A percentile compares a stretch with the other conserved stretches of the same genome.
These are phyloP conservation scores for Stenodema calcarata DNA, from an alignment of 2,888 invertebrate genomes.

Conservation along the genomic window DNA sequence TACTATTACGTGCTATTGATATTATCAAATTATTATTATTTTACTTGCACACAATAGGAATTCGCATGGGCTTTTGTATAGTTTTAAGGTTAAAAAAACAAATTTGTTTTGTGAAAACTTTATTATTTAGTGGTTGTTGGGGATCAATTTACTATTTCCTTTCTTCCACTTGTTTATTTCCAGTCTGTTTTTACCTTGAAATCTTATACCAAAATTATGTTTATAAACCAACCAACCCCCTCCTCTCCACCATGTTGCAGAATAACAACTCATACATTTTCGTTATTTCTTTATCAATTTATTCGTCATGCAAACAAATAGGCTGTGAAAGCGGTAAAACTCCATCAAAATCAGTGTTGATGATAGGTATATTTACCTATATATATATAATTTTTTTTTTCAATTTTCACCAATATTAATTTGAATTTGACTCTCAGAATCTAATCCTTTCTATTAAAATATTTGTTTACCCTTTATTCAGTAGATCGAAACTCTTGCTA, in stretches of 20 bases:
- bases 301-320: not conserved
- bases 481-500: conserved; percentile 7
- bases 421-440: not conserved
- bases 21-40: conserved; percentile 6
- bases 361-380: no score
- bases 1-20: conserved; percentile 7
- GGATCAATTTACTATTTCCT: not conserved
- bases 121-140: conserved; percentile 31
- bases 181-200: not conserved
- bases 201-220: not conserved
- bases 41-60: conserved; percentile 21
- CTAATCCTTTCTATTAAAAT: not conserved
- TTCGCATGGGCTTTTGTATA: conserved; percentile 1
- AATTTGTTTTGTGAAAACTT: not conserved
- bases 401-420: not conserved
- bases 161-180: not conserved
- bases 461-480: not conserved
- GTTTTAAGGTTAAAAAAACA: not conserved
- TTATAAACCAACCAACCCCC: not conserved
- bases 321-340: conserved; percentile 14
- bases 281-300: not conserved
- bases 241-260: no score
- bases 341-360: not conserved
- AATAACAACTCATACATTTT: no score
- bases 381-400: no score